Evolutionary conservation across 2,113 vertebrate genomes (phyloP).

Genomic region (Sylvilagus bachmani): DNA sequence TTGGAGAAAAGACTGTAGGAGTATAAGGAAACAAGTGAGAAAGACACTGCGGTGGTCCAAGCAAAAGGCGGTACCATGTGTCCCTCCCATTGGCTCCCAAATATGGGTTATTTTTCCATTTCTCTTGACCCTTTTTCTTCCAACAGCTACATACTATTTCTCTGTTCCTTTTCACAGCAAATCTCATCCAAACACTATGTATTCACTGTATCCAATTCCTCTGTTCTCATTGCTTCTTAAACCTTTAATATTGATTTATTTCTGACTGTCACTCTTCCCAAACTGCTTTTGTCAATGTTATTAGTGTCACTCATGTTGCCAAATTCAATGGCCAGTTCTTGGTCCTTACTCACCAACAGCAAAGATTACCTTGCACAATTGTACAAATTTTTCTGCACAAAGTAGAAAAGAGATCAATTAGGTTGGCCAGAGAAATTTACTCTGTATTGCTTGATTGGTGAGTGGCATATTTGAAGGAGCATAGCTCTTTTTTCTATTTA

Average conservation of each 20-base stretch:
- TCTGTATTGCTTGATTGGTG: neutral
- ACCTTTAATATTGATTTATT: too few relatives aligned
- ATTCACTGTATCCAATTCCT: neutral
- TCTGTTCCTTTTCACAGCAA: neutral
- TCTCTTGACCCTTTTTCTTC: neutral
- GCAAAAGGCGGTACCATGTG: rapidly evolving
- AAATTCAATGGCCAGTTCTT: neutral
- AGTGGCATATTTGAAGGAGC: neutral
- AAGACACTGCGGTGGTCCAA: neutral
- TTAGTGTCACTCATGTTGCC: neutral
- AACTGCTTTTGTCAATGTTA: neutral
- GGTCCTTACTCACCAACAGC: neutral
- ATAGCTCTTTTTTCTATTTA: neutral
- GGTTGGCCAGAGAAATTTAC: neutral
- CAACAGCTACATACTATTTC: neutral
- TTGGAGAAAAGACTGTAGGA: neutral
- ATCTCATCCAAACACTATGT: neutral
- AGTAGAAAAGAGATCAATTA: neutral
- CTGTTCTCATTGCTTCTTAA: neutral
- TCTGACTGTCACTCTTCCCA: neutral
- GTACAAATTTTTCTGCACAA: rapidly evolving
- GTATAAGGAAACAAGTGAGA: neutral
- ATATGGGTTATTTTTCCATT: neutral
- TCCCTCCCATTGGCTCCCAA: neutral
- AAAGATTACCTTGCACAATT: rapidly evolving